Percentiles rank a stretch among this genome's conserved stretches.
Conservation (phyloP, 2,888 invertebrate genomes). For the Dione vanillae region DNA sequence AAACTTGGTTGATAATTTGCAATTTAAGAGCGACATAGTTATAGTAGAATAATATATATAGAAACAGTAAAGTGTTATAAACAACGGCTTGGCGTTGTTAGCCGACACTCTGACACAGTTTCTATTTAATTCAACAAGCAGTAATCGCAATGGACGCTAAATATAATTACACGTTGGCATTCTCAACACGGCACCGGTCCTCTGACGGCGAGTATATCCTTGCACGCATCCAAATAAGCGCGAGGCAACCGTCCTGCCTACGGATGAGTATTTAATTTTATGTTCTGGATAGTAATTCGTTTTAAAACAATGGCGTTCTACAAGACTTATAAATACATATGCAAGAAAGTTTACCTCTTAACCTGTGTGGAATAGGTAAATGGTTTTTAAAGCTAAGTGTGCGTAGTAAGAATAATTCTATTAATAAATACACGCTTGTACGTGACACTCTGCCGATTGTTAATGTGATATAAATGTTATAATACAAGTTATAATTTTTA, state of each 20-base stretch:
- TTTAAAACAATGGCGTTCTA: constrained; percentile 59
- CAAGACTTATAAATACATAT: constrained; percentile 54
- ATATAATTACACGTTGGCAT: constrained; percentile 76
- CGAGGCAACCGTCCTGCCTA: constrained; percentile 65
- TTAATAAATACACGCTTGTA: constrained; percentile 41
- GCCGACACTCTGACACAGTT: constrained; percentile 66
- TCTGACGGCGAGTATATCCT: constrained; percentile 61
- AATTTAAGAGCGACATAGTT: constrained; percentile 23
- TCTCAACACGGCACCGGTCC: constrained; percentile 60
- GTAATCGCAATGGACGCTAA: constrained; percentile 71
- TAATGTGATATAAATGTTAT: constrained; percentile 29
- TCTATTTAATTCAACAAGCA: constrained; percentile 64
- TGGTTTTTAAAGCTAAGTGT: constrained; percentile 40
- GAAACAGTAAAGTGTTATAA: constrained; percentile 31
- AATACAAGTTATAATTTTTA: background rate
- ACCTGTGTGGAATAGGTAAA: constrained; percentile 50
- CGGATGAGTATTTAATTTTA: constrained; percentile 72
- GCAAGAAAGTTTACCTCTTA: constrained; percentile 42
- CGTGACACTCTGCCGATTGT: constrained; percentile 36
- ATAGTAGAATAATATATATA: constrained; percentile 7
- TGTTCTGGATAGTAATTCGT: constrained; percentile 62
- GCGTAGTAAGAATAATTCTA: constrained; percentile 32
- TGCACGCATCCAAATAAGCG: constrained; percentile 75
- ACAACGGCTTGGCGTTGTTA: constrained; percentile 28
- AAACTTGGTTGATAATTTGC: constrained; percentile 36